A percentile compares a stretch with the other conserved stretches of the same genome.
phyloP scores from a whole-genome alignment of 2,113 vertebrate genomes.

The Smithornis capensis region DNA sequence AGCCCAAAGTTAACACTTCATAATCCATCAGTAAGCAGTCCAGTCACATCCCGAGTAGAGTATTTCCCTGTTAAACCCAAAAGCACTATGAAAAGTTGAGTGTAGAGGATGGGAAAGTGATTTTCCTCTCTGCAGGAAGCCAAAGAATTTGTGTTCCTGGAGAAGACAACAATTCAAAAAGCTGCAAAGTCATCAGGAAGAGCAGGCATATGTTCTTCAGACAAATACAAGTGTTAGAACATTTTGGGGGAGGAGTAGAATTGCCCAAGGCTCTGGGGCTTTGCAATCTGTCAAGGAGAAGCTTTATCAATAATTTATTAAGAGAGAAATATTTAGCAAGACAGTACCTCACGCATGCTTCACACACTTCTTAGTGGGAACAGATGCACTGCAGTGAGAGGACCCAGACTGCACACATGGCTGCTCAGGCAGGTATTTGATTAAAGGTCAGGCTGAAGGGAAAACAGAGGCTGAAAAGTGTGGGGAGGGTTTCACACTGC shows the following conservation, averaged over 20 bases:
- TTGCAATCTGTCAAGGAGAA: constrained; percentile 21
- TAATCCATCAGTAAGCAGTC: neutral
- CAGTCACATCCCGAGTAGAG: neutral
- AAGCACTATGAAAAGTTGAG: neutral
- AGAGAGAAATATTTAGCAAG: neutral
- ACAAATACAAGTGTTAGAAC: constrained; percentile 15
- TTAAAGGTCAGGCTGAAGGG: neutral
- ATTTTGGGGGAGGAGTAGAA: neutral
- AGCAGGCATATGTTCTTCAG: neutral
- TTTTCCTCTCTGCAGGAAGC: neutral
- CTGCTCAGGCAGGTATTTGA: neutral
- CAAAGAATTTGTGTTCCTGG: neutral
- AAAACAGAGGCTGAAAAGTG: neutral
- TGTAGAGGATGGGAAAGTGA: neutral
- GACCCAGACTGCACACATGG: neutral
- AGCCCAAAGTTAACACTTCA: neutral
- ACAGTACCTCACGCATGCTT: rapidly evolving
- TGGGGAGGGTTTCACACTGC: rapidly evolving
- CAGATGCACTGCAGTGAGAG: neutral
- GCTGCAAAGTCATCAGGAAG: constrained; percentile 7
- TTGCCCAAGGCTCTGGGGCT: neutral
- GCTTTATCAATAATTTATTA: constrained; percentile 47
- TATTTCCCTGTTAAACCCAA: neutral
- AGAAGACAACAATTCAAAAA: neutral
- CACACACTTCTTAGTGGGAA: neutral